Evolutionary conservation across 2,797 vertebrate genomes (phyloP).

Genomic region (Bufotes viridis): DNA sequence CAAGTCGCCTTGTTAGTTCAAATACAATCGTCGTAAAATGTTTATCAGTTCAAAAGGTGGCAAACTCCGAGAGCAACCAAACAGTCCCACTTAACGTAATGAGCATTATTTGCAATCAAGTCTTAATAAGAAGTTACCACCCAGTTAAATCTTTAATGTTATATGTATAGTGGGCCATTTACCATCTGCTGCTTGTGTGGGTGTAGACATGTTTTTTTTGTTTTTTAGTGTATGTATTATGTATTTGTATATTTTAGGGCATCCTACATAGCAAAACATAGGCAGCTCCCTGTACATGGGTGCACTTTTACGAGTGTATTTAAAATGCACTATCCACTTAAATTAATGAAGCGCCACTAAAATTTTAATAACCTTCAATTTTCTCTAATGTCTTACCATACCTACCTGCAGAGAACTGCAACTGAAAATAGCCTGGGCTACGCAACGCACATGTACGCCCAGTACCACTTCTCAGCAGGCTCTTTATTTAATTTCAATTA

Average conservation of each 20-base stretch:
- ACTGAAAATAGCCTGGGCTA: conserved; percentile 72
- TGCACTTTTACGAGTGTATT: conserved; percentile 60
- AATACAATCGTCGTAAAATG: conserved; percentile 29
- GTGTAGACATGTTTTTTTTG: background rate
- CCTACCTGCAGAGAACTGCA: conserved; percentile 72
- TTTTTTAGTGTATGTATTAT: background rate
- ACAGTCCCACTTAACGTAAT: conserved; percentile 6
- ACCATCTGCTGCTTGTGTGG: conserved; percentile 24
- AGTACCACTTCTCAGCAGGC: conserved; percentile 72
- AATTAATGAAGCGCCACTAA: conserved; percentile 67
- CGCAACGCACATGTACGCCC: conserved; percentile 70
- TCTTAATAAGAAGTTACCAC: conserved; percentile 45
- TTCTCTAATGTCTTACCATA: conserved; percentile 76
- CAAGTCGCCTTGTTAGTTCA: conserved; percentile 32
- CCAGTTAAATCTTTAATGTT: conserved; percentile 51
- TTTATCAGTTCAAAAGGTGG: conserved; percentile 45
- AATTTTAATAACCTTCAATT: conserved; percentile 78
- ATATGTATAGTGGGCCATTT: conserved; percentile 19
- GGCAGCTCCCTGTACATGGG: background rate
- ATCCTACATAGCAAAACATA: background rate
- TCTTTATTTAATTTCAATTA: conserved; percentile 71
- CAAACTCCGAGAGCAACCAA: conserved; percentile 2
- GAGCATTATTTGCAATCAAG: conserved; percentile 12
- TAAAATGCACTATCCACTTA: conserved; percentile 68
- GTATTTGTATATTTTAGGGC: background rate